Base-by-base conservation (phyloP, 1,140 invertebrate genomes). In the Ceratitis capitata region DNA sequence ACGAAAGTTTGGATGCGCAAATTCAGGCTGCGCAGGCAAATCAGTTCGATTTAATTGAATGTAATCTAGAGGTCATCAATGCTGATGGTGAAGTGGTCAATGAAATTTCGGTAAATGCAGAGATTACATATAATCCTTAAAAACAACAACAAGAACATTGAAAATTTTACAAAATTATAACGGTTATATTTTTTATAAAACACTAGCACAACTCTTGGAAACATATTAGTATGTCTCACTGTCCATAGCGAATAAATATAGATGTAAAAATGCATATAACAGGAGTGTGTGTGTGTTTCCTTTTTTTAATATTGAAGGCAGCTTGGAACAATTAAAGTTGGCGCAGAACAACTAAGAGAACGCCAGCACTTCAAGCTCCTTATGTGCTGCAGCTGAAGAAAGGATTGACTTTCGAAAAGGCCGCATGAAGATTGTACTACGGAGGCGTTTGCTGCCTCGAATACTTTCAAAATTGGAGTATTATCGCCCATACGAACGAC, bases 61-160 rank as follows among this genome's bases (percentile, higher is more conserved):
- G 89, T 35, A 88, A 88, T 64, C 84, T 91, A 51, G 88, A 91
- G 42, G 88, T 91, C 23, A 49, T 91, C 2, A 87, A 78, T 84
- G 87, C 88, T 53, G 88, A 87, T 23, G 87, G 88, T 74, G 61
- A 87, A 35, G 86, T 90, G 1, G 82, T 91, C 10, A 83, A 91
- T 6, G 87, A 90, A 39, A 84, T 91, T 4, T 87, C 86, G n/a
- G 89, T 91, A 3, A 85, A 64, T 49, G 85, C 85, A 3, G 85
- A 85, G n/a, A 61, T 85, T 26, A 78, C 78, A 56, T 85, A 64
- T 64, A 32, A 83, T 47, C 14, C 53, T 26, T 84, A 61, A 61
- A 69, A 3, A 69, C n/a, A n/a, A n/a, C n/a, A n/a, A n/a, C n/a
- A n/a, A n/a, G n/a, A 39, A 14, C 39, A 32, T 6, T 19, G 32